Conservation (phyloP, 2,797 vertebrate genomes). For the Lophius americanus region DNA sequence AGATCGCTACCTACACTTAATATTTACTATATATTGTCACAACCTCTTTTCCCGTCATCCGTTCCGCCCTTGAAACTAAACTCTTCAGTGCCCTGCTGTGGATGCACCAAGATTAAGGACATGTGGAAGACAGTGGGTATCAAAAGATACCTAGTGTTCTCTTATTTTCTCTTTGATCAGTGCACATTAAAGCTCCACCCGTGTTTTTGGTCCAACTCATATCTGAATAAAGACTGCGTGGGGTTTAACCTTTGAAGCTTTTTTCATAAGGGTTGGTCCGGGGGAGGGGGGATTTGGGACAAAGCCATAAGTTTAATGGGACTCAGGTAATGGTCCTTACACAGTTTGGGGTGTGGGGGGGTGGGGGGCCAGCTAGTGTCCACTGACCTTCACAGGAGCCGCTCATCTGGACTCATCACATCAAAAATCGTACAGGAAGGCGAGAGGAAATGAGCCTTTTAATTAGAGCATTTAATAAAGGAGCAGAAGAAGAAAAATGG, state of each 20-base stretch:
- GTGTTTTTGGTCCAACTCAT: too few species aligned
- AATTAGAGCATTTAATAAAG: slow-evolving; percentile 75
- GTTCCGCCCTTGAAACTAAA: too few species aligned
- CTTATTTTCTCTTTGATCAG: too few species aligned
- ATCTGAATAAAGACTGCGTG: too few species aligned
- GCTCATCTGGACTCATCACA: slow-evolving; percentile 65
- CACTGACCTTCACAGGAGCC: slow-evolving; percentile 76
- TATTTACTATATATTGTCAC: too few species aligned
- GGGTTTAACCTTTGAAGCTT: slow-evolving; percentile 45
- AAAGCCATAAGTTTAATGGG: slow-evolving; percentile 66
- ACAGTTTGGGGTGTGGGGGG: slow-evolving; percentile 13
- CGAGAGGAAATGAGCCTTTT: slow-evolving; percentile 81
- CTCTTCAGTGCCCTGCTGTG: too few species aligned
- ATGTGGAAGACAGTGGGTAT: too few species aligned
- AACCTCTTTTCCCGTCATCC: too few species aligned
- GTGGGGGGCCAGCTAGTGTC: slow-evolving; percentile 21
- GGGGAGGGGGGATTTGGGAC: slow-evolving; percentile 46
- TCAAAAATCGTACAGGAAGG: slow-evolving; percentile 64
- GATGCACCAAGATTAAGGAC: too few species aligned
- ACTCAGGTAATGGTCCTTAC: slow-evolving; percentile 75
- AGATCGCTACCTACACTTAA: too few species aligned
- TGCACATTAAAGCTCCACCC: too few species aligned
- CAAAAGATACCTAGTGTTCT: too few species aligned
- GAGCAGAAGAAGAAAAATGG: slow-evolving; percentile 41
- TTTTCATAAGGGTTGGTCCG: slow-evolving; percentile 2